Percentiles rank a stretch among this genome's conserved stretches.
Conservation (phyloP, 2,113 vertebrate genomes). For the Gobio gobio region DNA sequence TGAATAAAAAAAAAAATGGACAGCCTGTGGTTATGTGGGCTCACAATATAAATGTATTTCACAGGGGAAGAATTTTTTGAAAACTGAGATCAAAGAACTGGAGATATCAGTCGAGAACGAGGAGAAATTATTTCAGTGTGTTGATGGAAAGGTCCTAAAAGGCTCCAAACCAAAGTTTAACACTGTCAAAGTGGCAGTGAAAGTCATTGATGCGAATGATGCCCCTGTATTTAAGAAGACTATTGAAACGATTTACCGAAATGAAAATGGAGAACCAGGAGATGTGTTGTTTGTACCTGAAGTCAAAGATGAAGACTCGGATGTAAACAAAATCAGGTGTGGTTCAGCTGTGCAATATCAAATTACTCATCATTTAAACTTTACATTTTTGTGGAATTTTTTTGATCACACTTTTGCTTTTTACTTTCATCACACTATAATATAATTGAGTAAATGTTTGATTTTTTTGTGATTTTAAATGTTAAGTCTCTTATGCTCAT, state of each 20-base stretch:
- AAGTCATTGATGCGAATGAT: slow-evolving; percentile 69
- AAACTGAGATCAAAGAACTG: slow-evolving; percentile 33
- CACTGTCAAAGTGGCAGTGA: slow-evolving; percentile 57
- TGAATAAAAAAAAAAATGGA: not conserved
- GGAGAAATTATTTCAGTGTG: slow-evolving; percentile 70
- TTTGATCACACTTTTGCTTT: not conserved
- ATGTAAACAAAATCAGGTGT: slow-evolving; percentile 59
- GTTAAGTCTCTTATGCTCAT: too few relatives aligned
- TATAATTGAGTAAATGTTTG: too few relatives aligned
- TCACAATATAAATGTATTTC: not conserved
- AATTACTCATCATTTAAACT: not conserved
- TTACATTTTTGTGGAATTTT: not conserved
- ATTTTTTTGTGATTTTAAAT: too few relatives aligned
- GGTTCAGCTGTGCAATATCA: not conserved
- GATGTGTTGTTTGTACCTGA: slow-evolving; percentile 63
- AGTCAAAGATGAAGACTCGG: slow-evolving; percentile 67
- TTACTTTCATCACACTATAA: too few relatives aligned
- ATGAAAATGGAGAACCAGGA: slow-evolving; percentile 73
- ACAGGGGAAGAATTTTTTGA: slow-evolving; percentile 76
- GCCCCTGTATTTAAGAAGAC: slow-evolving; percentile 69
- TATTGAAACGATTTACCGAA: not conserved
- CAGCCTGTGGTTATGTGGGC: not conserved
- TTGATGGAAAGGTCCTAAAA: not conserved
- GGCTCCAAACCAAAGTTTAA: not conserved
- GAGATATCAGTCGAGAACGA: slow-evolving; percentile 74